phyloP scores from a whole-genome alignment of 2,113 vertebrate species.

The Hypanus sabinus region DNA sequence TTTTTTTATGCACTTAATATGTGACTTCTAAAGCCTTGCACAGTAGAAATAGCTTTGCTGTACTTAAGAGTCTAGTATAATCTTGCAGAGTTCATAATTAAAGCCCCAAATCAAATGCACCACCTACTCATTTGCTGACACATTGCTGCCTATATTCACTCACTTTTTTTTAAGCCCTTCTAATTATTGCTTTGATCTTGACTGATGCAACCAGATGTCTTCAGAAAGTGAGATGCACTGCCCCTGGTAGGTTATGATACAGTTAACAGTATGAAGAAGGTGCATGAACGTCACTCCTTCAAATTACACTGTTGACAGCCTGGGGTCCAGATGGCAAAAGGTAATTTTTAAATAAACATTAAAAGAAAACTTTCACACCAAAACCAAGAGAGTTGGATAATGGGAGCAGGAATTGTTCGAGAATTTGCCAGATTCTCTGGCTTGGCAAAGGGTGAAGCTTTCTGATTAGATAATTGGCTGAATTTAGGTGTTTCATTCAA shows the following conservation, averaged over 20 bases:
- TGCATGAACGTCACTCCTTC: not conserved
- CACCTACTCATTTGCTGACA: not conserved
- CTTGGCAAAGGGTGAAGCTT: not conserved
- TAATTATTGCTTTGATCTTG: conserved; percentile 14
- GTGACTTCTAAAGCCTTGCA: not conserved
- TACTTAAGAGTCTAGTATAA: not conserved
- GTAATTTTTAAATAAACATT: not conserved
- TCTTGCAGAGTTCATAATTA: not conserved
- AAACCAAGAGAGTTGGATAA: not conserved
- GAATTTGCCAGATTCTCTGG: not conserved
- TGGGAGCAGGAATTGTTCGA: not conserved
- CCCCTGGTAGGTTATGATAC: too few relatives aligned
- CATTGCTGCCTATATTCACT: not conserved
- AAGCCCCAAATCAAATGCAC: not conserved
- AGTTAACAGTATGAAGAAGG: not conserved
- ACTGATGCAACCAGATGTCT: not conserved
- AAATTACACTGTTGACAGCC: not conserved
- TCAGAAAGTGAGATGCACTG: not conserved
- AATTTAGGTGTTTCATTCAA: not conserved
- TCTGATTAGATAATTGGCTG: not conserved
- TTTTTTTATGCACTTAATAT: not conserved
- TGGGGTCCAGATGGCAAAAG: not conserved
- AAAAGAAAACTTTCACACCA: not conserved
- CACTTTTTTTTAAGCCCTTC: not conserved
- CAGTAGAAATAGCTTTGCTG: not conserved